Base-by-base conservation (phyloP, 2,888 invertebrate species). In the Tanytarsus gracilentus region DNA sequence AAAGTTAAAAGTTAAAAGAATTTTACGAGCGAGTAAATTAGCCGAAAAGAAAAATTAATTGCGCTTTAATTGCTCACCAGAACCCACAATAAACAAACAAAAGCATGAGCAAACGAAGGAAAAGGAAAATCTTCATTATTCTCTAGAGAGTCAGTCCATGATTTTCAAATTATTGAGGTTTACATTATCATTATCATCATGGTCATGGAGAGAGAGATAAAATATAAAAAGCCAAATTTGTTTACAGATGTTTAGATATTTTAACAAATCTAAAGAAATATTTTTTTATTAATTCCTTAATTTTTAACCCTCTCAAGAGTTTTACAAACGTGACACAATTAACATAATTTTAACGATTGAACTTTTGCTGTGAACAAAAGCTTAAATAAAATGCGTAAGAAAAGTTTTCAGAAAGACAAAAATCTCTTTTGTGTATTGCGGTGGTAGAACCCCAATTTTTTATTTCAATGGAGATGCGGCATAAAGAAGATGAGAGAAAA, bases 261-360 rank as follows among this genome's bases (percentile, higher is more conserved):
- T n/a, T n/a, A n/a, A n/a, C n/a, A n/a, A n/a, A n/a, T n/a, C n/a
- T n/a, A n/a, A n/a, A n/a, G n/a, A n/a, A n/a, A n/a, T n/a, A n/a
- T n/a, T n/a, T n/a, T n/a, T n/a, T n/a, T n/a, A n/a, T n/a, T n/a
- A n/a, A n/a, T n/a, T n/a, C n/a, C n/a, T n/a, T n/a, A n/a, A n/a
- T n/a, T n/a, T n/a, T n/a, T n/a, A n/a, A n/a, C 9, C 50, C 14
- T 25, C n/a, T 50, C 50, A 8, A 14, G 23, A 7, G 14, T 4
- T 5, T 48, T 48, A 5, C 9, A 26, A n/a, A 16, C 26, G 21
- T 14, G 7, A 18, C 21, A n/a, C 26, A 29, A 52, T 52, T 50
- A 26, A 26, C 50, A 50, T 50, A 27, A 50, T 50, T 50, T 26
- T 50, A 16, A 8, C 50, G 27, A 50, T 50, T 29, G 30, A 51